phyloP scores from a whole-genome alignment of 2,113 vertebrate genomes.

The Colius striatus region DNA sequence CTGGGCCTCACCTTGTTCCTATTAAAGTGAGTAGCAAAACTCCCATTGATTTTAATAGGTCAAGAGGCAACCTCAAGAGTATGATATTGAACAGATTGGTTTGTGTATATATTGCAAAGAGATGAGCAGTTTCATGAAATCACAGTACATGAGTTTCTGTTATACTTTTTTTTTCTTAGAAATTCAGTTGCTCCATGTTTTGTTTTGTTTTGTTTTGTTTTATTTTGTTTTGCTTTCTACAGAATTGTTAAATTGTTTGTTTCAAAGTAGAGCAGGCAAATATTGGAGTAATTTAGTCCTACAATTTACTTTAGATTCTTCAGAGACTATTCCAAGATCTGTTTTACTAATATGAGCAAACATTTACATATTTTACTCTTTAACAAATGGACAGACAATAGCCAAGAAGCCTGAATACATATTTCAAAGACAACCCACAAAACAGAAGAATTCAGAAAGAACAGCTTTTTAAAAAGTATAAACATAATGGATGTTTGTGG shows the following conservation, averaged over 20 bases:
- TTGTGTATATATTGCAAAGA: background rate
- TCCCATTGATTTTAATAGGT: background rate
- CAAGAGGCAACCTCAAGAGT: background rate
- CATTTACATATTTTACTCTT: background rate
- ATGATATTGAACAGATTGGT: background rate
- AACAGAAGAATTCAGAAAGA: background rate
- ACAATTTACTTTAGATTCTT: too few species aligned
- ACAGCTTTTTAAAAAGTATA: background rate
- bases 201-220: background rate
- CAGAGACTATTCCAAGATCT: background rate
- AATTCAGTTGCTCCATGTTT: background rate
- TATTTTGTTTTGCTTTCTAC: background rate
- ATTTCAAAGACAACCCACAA: background rate
- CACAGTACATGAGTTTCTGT: background rate
- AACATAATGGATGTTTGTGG: background rate
- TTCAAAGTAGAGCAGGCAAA: background rate
- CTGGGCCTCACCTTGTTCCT: background rate
- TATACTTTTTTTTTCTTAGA: background rate
- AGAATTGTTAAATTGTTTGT: background rate
- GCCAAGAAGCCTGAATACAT: background rate
- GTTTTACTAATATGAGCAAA: background rate
- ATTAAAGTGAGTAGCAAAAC: conserved; percentile 2
- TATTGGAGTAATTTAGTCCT: background rate
- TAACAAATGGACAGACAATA: background rate
- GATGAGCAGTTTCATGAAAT: background rate